phyloP scores from a whole-genome alignment of 2,888 invertebrate genomes.

The Corbicula japonica region DNA sequence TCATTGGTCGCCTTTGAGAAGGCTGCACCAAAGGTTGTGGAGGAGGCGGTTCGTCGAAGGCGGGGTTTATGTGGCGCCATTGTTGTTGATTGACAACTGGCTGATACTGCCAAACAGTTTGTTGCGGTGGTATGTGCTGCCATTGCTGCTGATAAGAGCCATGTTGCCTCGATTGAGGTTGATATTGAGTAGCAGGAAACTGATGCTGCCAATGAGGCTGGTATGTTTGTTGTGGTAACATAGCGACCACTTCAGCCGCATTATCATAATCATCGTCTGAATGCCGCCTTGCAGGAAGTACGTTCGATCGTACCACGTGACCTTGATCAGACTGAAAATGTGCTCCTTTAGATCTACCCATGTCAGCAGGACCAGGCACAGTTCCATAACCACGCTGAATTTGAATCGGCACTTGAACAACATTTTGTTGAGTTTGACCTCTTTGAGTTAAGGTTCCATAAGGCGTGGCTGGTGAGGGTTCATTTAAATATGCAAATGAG shows the following conservation, averaged over 20 bases:
- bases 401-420: conserved; percentile 50
- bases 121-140: conserved; percentile 28
- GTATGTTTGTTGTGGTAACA: conserved; percentile 65
- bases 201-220: conserved; percentile 42
- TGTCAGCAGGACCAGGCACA: conserved; percentile 35
- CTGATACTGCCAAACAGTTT: conserved; percentile 49
- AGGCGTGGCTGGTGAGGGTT: conserved; percentile 53
- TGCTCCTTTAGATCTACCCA: conserved; percentile 47
- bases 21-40: conserved; percentile 79
- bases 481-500: conserved; percentile 63
- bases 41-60: conserved; percentile 56
- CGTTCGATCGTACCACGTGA: conserved; percentile 35
- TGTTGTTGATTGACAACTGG: conserved; percentile 19
- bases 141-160: conserved; percentile 13
- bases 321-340: conserved; percentile 58
- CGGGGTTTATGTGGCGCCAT: conserved; percentile 47
- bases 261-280: conserved; percentile 82
- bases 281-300: conserved; percentile 49
- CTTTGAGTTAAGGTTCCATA: conserved; percentile 57
- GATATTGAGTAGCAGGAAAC: conserved; percentile 7
- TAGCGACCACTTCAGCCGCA: conserved; percentile 71
- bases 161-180: conserved; percentile 20
- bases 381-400: conserved; percentile 51
- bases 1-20: conserved; percentile 81
- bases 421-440: conserved; percentile 42